Evolutionary conservation across 2,888 invertebrate genomes (phyloP), one percentile per base, ranked within the genome.

Genomic region (Merodon equestris): DNA sequence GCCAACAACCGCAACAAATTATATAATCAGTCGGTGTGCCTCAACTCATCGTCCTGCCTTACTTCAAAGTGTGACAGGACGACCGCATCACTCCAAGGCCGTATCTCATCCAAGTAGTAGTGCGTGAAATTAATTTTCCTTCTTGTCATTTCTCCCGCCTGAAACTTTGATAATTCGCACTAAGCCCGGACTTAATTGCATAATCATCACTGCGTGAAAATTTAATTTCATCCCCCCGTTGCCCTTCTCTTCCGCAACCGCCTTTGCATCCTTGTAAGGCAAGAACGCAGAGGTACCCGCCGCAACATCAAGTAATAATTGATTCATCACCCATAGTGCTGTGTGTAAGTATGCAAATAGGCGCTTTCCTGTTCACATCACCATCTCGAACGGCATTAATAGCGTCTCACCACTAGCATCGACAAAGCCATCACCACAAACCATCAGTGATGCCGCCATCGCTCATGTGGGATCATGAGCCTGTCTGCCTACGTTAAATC

Each of bases 61-160:
- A n/a, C n/a, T n/a, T n/a, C n/a, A n/a, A n/a, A n/a, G n/a, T n/a
- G n/a, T n/a, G n/a, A n/a, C n/a, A n/a, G n/a, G n/a, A n/a, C n/a
- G n/a, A n/a, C n/a, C n/a, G n/a, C n/a, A n/a, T n/a, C 27, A 27
- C 27, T 4, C 27, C 27, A 27, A 27, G 27, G 27, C 27, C 27
- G 2, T 27, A 58, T 44, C 54, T 15, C n/a, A 67, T 53, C 27
- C 58, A 53, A 54, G 54, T 58, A 40, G 53, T 18, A 66, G 54
- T 71, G 63, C 53, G 50, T 61, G 50, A 76, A 71, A 71, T 71
- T 61, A 71, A 61, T 66, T 76, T 60, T 40, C 50, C 42, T 71
- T 44, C 42, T 54, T 44, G 54, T 58, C 60, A 60, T 51, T 54
- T 40, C 40, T 54, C 60, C 45, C 40, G 54, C 60, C 50, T n/a